These are phyloP conservation scores for Stegodyphus dumicola DNA, from an alignment of 1,140 invertebrate genomes.

Conservation along the genomic window DNA sequence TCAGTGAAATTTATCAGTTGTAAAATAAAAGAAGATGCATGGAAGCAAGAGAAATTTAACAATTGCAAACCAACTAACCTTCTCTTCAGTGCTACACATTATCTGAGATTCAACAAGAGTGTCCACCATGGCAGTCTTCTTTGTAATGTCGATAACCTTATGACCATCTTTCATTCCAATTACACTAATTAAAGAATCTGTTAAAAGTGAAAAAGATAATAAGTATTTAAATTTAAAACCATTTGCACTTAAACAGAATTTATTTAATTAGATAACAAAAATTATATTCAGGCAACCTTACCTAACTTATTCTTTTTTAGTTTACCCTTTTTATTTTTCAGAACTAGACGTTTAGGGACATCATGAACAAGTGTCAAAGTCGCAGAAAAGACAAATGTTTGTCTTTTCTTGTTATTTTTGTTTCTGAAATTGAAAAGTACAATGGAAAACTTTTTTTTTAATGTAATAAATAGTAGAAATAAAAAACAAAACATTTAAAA, in stretches of 20 bases:
- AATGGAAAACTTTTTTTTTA: conserved; percentile 56
- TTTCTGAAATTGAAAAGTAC: conserved; percentile 12
- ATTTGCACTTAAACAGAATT: no score
- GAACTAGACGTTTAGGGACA: conserved; percentile 80
- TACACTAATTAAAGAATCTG: conserved; percentile 71
- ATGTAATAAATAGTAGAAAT: conserved; percentile 33
- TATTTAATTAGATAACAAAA: no score
- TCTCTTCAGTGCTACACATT: conserved; percentile 70
- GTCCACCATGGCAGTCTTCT: conserved; percentile 68
- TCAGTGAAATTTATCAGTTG: no score
- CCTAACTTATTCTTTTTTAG: conserved; percentile 54
- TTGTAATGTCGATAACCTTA: conserved; percentile 93
- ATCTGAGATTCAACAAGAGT: conserved; percentile 70
- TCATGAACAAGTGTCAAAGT: conserved; percentile 91
- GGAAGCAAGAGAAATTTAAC: no score
- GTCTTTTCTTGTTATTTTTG: conserved; percentile 73
- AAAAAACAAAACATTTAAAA: conserved; percentile 9
- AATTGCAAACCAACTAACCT: conserved; percentile 66
- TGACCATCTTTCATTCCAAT: conserved; percentile 84
- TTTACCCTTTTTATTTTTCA: conserved; percentile 59
- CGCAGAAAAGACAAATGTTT: conserved; percentile 98
- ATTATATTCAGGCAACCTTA: no score
- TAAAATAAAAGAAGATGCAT: no score
- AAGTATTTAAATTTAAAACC: no score
- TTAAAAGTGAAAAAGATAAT: conserved; percentile 5